phyloP scores from a whole-genome alignment of 2,888 invertebrate species.

The Malachius bipustulatus region DNA sequence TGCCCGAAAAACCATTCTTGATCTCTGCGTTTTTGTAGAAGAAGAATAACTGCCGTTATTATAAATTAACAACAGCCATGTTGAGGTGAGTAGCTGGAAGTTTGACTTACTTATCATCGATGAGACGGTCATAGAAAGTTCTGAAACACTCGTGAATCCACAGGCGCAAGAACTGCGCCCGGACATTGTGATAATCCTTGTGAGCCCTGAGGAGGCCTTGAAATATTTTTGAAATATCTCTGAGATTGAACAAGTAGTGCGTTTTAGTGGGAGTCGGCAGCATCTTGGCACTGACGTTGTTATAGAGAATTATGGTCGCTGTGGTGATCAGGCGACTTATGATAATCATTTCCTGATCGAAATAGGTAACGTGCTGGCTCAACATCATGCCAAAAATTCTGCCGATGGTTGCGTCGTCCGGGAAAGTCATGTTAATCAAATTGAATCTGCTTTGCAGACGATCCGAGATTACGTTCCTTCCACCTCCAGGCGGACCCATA shows the following conservation, averaged over 20 bases:
- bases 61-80: too few relatives aligned
- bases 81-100: too few relatives aligned
- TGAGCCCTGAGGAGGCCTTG: constrained; percentile 71
- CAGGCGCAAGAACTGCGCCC: constrained; percentile 55
- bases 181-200: constrained; percentile 65
- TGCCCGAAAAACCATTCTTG: constrained; percentile 62
- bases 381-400: constrained; percentile 80
- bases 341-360: constrained; percentile 68
- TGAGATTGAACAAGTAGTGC: constrained; percentile 79
- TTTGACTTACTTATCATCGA: constrained; percentile 53
- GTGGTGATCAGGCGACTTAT: constrained; percentile 54
- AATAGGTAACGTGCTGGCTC: constrained; percentile 61
- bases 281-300: constrained; percentile 58
- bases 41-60: too few relatives aligned
- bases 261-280: constrained; percentile 81
- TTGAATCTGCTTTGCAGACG: constrained; percentile 70
- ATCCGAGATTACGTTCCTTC: constrained; percentile 65
- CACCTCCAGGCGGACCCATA: constrained; percentile 83
- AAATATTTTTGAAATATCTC: constrained; percentile 78
- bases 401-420: constrained; percentile 61
- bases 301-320: constrained; percentile 68
- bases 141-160: constrained; percentile 82
- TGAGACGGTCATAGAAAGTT: constrained; percentile 73
- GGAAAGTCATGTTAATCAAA: constrained; percentile 69
- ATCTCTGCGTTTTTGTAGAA: constrained; percentile 43